phyloP scores from a whole-genome alignment of 2,888 invertebrate genomes.

The Campoletis raptor region DNA sequence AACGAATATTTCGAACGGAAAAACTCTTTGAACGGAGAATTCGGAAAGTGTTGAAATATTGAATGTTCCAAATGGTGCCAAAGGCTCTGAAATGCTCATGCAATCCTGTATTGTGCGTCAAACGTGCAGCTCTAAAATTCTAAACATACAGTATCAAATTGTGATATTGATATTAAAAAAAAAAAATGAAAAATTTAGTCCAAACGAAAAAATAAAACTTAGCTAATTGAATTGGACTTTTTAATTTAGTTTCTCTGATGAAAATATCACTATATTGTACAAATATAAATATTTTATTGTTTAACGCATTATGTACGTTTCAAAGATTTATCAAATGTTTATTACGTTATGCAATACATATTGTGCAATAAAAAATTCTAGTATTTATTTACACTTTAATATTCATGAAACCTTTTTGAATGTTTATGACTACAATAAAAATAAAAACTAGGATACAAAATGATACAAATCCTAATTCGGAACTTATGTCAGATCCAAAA shows the following conservation, averaged over 20 bases:
- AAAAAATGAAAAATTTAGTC: neutral
- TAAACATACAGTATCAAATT: conserved; percentile 31
- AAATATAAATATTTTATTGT: conserved; percentile 35
- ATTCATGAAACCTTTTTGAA: neutral
- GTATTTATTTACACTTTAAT: conserved; percentile 15
- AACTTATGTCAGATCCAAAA: neutral
- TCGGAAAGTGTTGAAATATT: conserved; percentile 11
- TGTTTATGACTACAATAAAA: neutral
- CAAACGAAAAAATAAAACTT: neutral
- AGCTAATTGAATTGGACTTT: conserved; percentile 39
- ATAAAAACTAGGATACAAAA: neutral
- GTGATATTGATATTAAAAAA: conserved; percentile 33
- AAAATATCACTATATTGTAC: conserved; percentile 49
- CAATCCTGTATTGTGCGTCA: neutral
- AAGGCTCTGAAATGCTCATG: conserved; percentile 5
- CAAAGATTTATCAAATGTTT: conserved; percentile 52
- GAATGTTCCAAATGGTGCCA: conserved; percentile 11
- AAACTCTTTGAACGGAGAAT: conserved; percentile 72
- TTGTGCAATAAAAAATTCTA: conserved; percentile 54
- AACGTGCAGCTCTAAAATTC: conserved; percentile 11
- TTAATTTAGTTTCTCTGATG: conserved; percentile 44
- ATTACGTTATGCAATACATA: conserved; percentile 46
- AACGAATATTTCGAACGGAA: conserved; percentile 90
- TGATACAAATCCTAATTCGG: neutral
- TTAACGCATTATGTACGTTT: conserved; percentile 29